Percentiles rank a stretch among this genome's conserved stretches.
phyloP scores from a whole-genome alignment of 2,888 invertebrate species.

The Lochmaea capreae region DNA sequence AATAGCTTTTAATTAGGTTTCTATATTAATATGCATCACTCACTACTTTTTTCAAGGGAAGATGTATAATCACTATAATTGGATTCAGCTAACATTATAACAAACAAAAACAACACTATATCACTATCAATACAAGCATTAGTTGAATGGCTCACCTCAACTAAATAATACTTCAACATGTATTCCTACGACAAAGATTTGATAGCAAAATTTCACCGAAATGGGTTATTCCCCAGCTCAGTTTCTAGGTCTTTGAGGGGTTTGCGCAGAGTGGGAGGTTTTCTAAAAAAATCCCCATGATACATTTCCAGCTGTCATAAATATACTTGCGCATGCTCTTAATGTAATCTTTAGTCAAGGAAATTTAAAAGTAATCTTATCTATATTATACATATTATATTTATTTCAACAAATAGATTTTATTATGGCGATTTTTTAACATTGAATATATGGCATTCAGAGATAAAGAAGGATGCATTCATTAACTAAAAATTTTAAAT shows the following conservation, averaged over 20 bases:
- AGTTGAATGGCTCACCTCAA: constrained; percentile 24
- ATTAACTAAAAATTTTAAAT: not conserved
- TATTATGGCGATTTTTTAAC: not conserved
- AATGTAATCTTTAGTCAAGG: not conserved
- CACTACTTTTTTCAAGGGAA: constrained; percentile 36
- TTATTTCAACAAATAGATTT: constrained; percentile 8
- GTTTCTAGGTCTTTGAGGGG: constrained; percentile 32
- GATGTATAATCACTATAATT: constrained; percentile 22
- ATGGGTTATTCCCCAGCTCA: constrained; percentile 50
- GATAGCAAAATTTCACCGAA: constrained; percentile 27
- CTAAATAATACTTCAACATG: not conserved
- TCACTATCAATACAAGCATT: not conserved
- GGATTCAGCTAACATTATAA: constrained; percentile 19
- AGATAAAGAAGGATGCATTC: not conserved
- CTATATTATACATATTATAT: no score
- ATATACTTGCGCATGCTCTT: constrained; percentile 36
- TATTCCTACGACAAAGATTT: constrained; percentile 20
- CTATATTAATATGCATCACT: constrained; percentile 16
- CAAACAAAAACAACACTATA: constrained; percentile 6
- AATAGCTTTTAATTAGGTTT: not conserved
- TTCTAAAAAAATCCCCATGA: constrained; percentile 46
- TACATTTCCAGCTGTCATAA: constrained; percentile 41
- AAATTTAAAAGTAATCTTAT: constrained; percentile 24
- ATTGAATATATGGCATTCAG: not conserved
- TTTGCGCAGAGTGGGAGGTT: constrained; percentile 39